Base-by-base conservation (phyloP, 2,797 vertebrate genomes). In the Sebastes flavidus region DNA sequence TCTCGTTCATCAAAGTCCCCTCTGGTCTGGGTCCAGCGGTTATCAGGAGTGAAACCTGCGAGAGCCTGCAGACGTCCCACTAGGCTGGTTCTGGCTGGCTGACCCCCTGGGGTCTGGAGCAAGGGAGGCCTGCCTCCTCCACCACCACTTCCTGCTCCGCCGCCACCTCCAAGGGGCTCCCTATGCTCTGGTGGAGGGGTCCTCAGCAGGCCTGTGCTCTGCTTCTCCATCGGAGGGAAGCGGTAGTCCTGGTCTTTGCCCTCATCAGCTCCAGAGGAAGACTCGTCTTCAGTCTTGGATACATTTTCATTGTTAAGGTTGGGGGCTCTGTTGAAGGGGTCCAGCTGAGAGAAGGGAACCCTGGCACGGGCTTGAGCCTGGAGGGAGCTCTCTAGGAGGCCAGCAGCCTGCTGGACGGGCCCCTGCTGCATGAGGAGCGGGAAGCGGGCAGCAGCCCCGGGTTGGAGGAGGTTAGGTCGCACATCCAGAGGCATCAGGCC, bases 231-330 rank as follows among this genome's bases (percentile, higher is more conserved):
- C 0, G 97, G 96, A 84, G 98, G 98, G 92, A 99, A 99, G 65
- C 98, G 98, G 89, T 99, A 99, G 96, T 99, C 99, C 95, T 98
- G 95, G 88, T 99, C 99, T 87, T 97, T 96, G 76, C 99, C 99
- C 91, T 99, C 98, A 5, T 96, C 97, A 13, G 97, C 96, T 24
- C 96, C 92, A 0, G 97, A 89, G 1, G 96, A 88, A 1, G 96
- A 82, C 80, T 97, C 96, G 4, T 97, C 97, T 77, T 97, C 97
- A 30, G 95, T 86, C 91, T 97, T 97, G 78, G 96, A 75, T 85
- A 96, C 65, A 81, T 77, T 96, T 89, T 99, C 97, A 1, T 93
- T 85, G 69, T 83, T 87, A 70, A 95, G 95, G 90, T 95, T 97
- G 78, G 95, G 94, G 29, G 96, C 84, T 71, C 96, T 96, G 94